Conservation (phyloP, 2,888 invertebrate species). For the Brachycybe producta region DNA sequence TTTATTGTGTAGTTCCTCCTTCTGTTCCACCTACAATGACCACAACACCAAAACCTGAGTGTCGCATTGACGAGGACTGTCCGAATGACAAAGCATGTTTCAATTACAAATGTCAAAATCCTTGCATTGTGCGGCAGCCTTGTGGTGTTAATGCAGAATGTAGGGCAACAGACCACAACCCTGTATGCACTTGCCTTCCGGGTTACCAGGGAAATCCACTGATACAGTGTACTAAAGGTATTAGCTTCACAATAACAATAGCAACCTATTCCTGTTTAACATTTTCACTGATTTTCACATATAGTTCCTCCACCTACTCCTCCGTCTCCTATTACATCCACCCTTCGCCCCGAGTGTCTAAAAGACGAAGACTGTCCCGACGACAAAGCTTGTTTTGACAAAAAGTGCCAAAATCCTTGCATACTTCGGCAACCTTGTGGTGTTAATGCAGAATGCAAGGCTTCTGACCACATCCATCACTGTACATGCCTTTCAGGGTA, state of each 20-base stretch:
- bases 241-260: too few relatives aligned
- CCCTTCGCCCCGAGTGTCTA: constrained; percentile 50
- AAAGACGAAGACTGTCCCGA: constrained; percentile 67
- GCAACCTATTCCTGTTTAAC: too few relatives aligned
- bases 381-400: constrained; percentile 63
- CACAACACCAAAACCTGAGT: background rate
- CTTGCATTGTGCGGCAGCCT: constrained; percentile 15
- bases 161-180: constrained; percentile 12
- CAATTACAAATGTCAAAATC: constrained; percentile 15
- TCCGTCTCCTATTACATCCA: constrained; percentile 2
- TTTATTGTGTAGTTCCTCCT: too few relatives aligned
- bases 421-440: constrained; percentile 72
- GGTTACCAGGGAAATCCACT: constrained; percentile 55
- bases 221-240: constrained; percentile 9
- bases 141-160: constrained; percentile 19
- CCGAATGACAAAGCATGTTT: constrained; percentile 12
- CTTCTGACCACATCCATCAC: constrained; percentile 68
- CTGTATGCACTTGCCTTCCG: constrained; percentile 37
- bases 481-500: constrained; percentile 73
- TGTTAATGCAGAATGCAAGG: constrained; percentile 61
- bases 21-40: background rate
- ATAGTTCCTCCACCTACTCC: background rate
- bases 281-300: too few relatives aligned
- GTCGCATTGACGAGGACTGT: constrained; percentile 14
- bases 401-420: constrained; percentile 66